Evolutionary conservation across 2,888 invertebrate genomes (phyloP).

Genomic region (Leptinotarsa juncta): DNA sequence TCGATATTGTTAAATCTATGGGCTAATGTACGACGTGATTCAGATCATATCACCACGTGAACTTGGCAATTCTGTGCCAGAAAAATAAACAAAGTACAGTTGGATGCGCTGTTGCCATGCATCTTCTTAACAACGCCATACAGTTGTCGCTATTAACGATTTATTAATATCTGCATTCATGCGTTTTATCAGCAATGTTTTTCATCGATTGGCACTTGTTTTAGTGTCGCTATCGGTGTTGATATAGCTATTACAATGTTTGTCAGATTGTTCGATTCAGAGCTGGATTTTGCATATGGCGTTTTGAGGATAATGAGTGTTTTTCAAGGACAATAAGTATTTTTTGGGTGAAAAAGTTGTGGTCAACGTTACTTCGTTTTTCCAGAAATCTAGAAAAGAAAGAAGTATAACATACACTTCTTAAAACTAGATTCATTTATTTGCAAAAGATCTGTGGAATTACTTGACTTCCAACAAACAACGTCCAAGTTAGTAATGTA

Average conservation of each 20-base stretch:
- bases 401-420: no score
- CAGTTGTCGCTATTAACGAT: neutral
- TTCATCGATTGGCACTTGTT: neutral
- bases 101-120: neutral
- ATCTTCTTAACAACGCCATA: neutral
- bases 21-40: neutral
- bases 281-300: neutral
- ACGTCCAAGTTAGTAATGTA: no score
- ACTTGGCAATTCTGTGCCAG: neutral
- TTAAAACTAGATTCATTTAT: no score
- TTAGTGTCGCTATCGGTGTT: neutral
- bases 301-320: no score
- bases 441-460: no score
- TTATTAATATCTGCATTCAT: neutral
- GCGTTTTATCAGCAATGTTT: neutral
- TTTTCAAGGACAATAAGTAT: no score
- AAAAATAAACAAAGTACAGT: neutral
- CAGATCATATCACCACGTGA: neutral
- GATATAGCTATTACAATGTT: neutral
- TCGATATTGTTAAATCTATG: neutral
- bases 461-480: no score
- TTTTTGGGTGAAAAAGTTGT: no score
- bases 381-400: no score
- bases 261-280: neutral
- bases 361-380: no score